Percentiles rank a stretch among this genome's conserved stretches.
Evolutionary conservation across 23 tunicate genomes (phyloP).

Genomic region (Botrylloides violaceus): DNA sequence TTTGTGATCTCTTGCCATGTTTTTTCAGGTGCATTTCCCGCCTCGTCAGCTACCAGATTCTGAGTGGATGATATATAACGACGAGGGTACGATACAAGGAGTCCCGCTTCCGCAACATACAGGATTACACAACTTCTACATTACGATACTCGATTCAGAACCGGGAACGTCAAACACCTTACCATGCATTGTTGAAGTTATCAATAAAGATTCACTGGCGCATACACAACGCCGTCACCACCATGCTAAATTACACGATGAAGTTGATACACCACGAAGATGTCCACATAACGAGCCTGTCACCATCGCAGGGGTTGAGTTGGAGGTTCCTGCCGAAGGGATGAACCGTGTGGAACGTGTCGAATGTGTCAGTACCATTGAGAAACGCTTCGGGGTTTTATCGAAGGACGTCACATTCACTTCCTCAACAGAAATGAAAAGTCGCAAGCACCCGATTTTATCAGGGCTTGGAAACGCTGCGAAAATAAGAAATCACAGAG

Average conservation of each 20-base stretch:
- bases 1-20: too few species aligned
- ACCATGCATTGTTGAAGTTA: slow-evolving; percentile 10
- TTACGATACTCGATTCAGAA: background rate
- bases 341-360: background rate
- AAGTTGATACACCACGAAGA: background rate
- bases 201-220: background rate
- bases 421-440: background rate
- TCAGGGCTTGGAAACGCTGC: slow-evolving; percentile 50
- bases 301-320: background rate
- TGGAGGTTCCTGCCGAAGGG: background rate
- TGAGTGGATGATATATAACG: slow-evolving; percentile 36
- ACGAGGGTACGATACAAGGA: slow-evolving; percentile 29
- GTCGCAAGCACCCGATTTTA: slow-evolving; percentile 23
- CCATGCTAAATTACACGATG: background rate
- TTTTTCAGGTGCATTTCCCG: slow-evolving; percentile 25
- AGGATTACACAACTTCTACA: slow-evolving; percentile 19
- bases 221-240: background rate
- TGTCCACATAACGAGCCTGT: slow-evolving; percentile 25
- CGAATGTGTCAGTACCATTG: background rate
- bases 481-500: background rate
- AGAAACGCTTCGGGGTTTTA: background rate
- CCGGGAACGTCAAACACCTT: background rate
- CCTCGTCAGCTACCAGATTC: background rate
- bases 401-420: background rate
- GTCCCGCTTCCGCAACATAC: slow-evolving; percentile 43